Percentiles rank a stretch among this genome's conserved stretches.
Conservation (phyloP, 2,888 invertebrate species). For the Stenodema calcarata region DNA sequence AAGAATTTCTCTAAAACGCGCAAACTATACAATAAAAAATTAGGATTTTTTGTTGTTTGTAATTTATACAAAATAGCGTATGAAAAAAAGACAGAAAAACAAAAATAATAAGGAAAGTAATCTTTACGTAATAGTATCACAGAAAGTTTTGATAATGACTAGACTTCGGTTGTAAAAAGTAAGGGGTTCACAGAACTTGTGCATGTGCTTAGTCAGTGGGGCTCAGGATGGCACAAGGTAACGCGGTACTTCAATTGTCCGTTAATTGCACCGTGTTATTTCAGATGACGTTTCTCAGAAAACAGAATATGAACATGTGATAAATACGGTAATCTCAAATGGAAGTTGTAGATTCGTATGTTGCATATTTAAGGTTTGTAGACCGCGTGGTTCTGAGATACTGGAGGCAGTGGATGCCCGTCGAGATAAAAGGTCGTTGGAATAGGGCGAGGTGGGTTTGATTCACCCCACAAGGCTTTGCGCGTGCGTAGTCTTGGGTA, state of each 20-base stretch:
- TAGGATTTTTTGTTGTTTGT: conserved; percentile 36
- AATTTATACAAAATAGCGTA: conserved; percentile 53
- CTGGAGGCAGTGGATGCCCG: too few relatives aligned
- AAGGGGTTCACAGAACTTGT: conserved; percentile 33
- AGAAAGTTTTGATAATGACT: conserved; percentile 59
- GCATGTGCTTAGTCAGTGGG: conserved; percentile 20
- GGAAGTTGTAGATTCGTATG: too few relatives aligned
- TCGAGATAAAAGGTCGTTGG: too few relatives aligned
- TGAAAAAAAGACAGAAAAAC: conserved; percentile 53
- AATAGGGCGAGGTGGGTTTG: too few relatives aligned
- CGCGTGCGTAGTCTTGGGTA: too few relatives aligned
- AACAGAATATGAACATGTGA: too few relatives aligned
- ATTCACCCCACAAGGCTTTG: too few relatives aligned
- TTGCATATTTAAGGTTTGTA: neutral
- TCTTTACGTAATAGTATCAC: conserved; percentile 58
- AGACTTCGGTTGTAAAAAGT: conserved; percentile 56
- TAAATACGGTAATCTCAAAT: too few relatives aligned
- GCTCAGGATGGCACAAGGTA: neutral
- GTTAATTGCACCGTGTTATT: too few relatives aligned
- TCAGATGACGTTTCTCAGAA: too few relatives aligned
- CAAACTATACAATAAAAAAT: conserved; percentile 54
- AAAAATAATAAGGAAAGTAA: conserved; percentile 49
- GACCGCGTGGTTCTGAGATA: too few relatives aligned
- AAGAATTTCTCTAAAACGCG: conserved; percentile 52
- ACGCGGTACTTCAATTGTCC: too few relatives aligned